These are phyloP conservation scores for Scaptomyza flava DNA, from an alignment of 2,888 invertebrate genomes.

Conservation along the genomic window DNA sequence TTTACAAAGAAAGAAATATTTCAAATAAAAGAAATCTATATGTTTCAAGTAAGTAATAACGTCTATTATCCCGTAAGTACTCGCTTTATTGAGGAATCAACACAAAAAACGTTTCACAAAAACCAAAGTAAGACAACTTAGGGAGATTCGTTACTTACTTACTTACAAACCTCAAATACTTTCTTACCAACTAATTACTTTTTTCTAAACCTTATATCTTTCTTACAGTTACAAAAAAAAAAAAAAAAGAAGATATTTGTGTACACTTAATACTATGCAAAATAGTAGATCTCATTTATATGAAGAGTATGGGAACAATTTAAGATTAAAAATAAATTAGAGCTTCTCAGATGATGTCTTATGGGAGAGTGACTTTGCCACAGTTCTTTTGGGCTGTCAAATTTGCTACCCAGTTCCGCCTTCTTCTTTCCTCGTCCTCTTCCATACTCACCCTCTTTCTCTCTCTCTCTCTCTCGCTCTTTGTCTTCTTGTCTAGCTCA, in stretches of 20 bases:
- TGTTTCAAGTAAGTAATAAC: too few species aligned
- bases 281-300: not conserved
- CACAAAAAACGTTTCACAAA: too few species aligned
- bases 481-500: not conserved
- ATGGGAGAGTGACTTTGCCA: slow-evolving; percentile 6
- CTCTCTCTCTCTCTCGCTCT: not conserved
- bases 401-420: not conserved
- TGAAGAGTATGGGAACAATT: not conserved
- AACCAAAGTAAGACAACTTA: too few species aligned
- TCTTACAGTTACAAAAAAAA: too few species aligned
- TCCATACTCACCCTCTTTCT: not conserved
- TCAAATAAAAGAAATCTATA: too few species aligned
- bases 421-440: not conserved
- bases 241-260: too few species aligned
- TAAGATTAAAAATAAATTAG: not conserved
- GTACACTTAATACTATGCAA: not conserved
- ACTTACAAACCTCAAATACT: too few species aligned
- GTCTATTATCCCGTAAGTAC: too few species aligned
- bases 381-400: not conserved
- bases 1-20: too few species aligned
- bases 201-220: not conserved
- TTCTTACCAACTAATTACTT: not conserved
- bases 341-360: not conserved
- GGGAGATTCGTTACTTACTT: not conserved
- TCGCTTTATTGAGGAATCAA: too few species aligned